A percentile compares a stretch with the other conserved stretches of the same genome.
These are phyloP conservation scores for Oscheius sp. DNA, from an alignment of 2,888 invertebrate genomes.

Conservation along the genomic window DNA sequence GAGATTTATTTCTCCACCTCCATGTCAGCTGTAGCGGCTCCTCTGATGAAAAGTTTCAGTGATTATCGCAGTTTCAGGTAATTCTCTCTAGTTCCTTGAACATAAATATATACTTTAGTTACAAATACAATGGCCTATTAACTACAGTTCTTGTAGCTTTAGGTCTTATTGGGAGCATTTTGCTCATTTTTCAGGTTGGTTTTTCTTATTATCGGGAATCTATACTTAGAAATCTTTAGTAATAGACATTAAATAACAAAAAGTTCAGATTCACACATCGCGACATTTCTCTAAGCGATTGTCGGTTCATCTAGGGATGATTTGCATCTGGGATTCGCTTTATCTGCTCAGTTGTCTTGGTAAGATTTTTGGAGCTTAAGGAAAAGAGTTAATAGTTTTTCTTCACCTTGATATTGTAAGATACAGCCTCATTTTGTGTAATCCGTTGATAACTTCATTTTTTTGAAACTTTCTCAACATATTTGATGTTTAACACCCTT, in stretches of 20 bases:
- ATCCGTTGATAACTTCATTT: too few species aligned
- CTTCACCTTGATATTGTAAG: background rate
- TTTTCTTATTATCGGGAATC: too few species aligned
- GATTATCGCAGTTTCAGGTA: slow-evolving; percentile 53
- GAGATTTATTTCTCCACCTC: slow-evolving; percentile 43
- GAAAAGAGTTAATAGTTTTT: background rate
- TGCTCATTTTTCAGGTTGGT: slow-evolving; percentile 61
- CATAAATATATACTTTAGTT: slow-evolving; percentile 38
- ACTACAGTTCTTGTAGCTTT: slow-evolving; percentile 60
- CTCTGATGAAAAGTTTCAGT: slow-evolving; percentile 36
- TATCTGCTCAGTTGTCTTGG: slow-evolving; percentile 62
- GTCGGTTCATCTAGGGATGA: slow-evolving; percentile 64
- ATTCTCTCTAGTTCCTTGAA: background rate
- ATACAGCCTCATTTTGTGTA: too few species aligned
- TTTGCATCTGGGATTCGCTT: slow-evolving; percentile 66
- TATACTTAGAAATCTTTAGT: background rate
- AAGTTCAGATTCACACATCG: slow-evolving; percentile 59
- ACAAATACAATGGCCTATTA: slow-evolving; percentile 60
- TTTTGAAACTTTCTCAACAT: too few species aligned
- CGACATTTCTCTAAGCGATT: slow-evolving; percentile 65
- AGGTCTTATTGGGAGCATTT: slow-evolving; percentile 60
- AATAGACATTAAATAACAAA: background rate
- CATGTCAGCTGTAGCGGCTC: slow-evolving; percentile 29
- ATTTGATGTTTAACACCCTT: background rate
- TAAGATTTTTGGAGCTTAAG: background rate